Evolutionary conservation across 1,140 invertebrate species (phyloP), one percentile per base, ranked within the genome.

Genomic region (Cydia splendana): DNA sequence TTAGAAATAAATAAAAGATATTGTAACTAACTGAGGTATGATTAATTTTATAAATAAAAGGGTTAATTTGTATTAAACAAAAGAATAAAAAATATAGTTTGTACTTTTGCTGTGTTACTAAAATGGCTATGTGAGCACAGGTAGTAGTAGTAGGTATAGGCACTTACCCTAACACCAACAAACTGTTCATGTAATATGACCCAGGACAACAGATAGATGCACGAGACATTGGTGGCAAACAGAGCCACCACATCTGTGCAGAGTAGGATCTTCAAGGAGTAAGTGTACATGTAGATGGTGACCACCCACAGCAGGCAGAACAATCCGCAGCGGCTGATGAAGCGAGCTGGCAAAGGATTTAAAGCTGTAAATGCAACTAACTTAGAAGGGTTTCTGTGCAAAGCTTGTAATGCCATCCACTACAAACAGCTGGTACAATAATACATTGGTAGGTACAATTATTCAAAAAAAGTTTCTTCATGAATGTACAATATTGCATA

Each of bases 121-220:
- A 30, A 30, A n/a, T n/a, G n/a, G n/a, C n/a, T n/a, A n/a, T 42
- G 38, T 42, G 38, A 10, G 38, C 9, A 2, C 34, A 34, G 34
- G 34, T 34, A 34, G 34, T 38, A 38, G 34, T 38, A 38, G 34
- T 42, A 42, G 38, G 9, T 42, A 42, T 42, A 42, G 9, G 38
- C 57, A 86, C 96, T 96, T 93, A 99, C 98, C 94, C 98, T 94
- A 15, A 99, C 96, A 67, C 98, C 98, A 76, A 99, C 98, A 93
- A 99, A 99, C 89, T 99, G 98, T 87, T 99, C 97, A 87, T 99
- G 98, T 57, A 99, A 94, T 83, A 99, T 98, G 73, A 99, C 98
- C 98, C 98, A 99, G 0, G 98, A 98, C 2, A 99, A 94, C 9
- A 99, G 94, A 91, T 99, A 99, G 76, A 98, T 97, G 87, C 97